phyloP scores from a whole-genome alignment of 2,113 vertebrate genomes.

The Oryzias celebensis region DNA sequence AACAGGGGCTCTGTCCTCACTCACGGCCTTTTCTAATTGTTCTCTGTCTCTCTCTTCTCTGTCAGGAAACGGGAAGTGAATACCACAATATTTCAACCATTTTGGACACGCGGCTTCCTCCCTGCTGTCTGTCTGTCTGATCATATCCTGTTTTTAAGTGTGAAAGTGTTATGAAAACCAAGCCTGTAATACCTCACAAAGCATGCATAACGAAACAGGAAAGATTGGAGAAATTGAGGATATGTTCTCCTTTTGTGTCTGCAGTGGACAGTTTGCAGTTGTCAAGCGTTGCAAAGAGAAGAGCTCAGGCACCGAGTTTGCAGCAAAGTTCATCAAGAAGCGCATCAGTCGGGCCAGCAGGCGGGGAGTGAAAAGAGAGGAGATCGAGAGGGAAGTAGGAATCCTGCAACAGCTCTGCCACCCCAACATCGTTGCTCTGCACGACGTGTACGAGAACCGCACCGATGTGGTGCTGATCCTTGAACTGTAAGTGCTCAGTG shows the following conservation, averaged over 20 bases:
- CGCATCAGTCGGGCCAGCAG: slow-evolving; percentile 86
- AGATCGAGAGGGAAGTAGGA: slow-evolving; percentile 91
- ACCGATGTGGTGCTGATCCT: slow-evolving; percentile 95
- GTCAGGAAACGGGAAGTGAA: slow-evolving; percentile 59
- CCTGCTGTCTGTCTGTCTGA: slow-evolving; percentile 9
- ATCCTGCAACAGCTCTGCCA: slow-evolving; percentile 91
- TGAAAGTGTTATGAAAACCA: background rate
- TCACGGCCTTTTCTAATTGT: slow-evolving; percentile 40
- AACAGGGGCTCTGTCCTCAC: slow-evolving; percentile 45
- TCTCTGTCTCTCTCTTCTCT: slow-evolving; percentile 45
- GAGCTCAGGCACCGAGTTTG: slow-evolving; percentile 81
- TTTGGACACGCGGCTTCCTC: slow-evolving; percentile 46
- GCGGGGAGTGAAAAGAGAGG: slow-evolving; percentile 87
- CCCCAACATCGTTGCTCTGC: slow-evolving; percentile 86
- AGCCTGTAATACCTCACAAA: background rate
- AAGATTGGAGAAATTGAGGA: background rate
- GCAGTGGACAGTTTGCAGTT: slow-evolving; percentile 95
- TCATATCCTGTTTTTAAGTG: slow-evolving; percentile 42
- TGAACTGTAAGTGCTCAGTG: slow-evolving; percentile 88
- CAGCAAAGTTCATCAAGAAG: slow-evolving; percentile 98
- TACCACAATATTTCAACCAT: slow-evolving; percentile 34
- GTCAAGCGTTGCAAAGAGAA: slow-evolving; percentile 90
- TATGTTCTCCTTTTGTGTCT: slow-evolving; percentile 30
- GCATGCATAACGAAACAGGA: background rate
- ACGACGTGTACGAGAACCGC: slow-evolving; percentile 93